A percentile compares a stretch with the other conserved stretches of the same genome.
These are phyloP conservation scores for Lycia hirtaria DNA, from an alignment of 2,888 invertebrate species.

Conservation along the genomic window DNA sequence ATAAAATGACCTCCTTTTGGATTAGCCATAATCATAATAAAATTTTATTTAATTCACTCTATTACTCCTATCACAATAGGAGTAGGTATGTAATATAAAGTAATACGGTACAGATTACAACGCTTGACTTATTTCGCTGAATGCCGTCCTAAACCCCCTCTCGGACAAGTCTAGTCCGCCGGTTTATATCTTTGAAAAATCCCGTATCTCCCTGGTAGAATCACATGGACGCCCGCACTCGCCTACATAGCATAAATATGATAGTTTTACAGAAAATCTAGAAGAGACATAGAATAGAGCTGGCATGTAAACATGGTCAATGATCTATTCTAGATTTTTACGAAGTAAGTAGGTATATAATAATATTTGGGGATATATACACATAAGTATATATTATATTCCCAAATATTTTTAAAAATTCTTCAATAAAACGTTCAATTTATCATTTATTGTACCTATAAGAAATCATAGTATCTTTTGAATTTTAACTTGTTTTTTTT, in stretches of 20 bases:
- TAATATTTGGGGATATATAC: too few species aligned
- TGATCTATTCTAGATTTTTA: too few species aligned
- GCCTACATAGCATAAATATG: conserved; percentile 57
- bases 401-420: too few species aligned
- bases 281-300: conserved; percentile 14
- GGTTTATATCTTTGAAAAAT: conserved; percentile 74
- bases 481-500: too few species aligned
- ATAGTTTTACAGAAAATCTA: conserved; percentile 19
- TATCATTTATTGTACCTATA: too few species aligned
- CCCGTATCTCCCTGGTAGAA: conserved; percentile 78
- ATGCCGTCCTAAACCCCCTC: conserved; percentile 51
- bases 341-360: too few species aligned
- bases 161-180: conserved; percentile 68
- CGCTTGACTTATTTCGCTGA: conserved; percentile 38
- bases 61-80: not conserved
- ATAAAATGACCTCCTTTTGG: too few species aligned
- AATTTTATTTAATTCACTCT: not conserved
- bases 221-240: conserved; percentile 78
- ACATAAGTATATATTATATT: too few species aligned
- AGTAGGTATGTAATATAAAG: not conserved
- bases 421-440: too few species aligned
- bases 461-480: too few species aligned
- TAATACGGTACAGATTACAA: conserved; percentile 31
- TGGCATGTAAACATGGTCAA: not conserved
- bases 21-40: not conserved